phyloP scores from a whole-genome alignment of 2,888 invertebrate species.

The Nymphalis urticae region DNA sequence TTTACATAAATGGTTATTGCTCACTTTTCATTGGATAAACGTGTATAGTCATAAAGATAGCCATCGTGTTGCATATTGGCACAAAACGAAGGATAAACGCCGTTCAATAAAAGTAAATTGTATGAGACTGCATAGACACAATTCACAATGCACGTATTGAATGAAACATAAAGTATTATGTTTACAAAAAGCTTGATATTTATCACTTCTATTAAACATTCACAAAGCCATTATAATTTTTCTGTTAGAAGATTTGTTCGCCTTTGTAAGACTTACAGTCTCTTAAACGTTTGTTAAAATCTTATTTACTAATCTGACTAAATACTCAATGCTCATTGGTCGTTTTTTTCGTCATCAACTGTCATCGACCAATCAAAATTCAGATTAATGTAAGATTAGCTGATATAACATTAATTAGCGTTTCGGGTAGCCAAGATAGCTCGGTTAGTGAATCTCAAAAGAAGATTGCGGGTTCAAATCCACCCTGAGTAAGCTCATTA shows the following conservation, averaged over 20 bases:
- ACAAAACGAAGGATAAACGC: constrained; percentile 17
- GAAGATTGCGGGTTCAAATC: too few species aligned
- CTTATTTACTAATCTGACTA: too few species aligned
- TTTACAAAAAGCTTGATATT: neutral
- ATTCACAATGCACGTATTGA: neutral
- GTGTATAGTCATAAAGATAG: constrained; percentile 25
- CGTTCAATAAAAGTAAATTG: constrained; percentile 26
- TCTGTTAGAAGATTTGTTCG: neutral
- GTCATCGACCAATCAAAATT: too few species aligned
- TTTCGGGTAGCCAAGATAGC: too few species aligned
- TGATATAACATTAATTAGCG: too few species aligned
- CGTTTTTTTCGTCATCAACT: too few species aligned
- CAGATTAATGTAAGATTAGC: too few species aligned
- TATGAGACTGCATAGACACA: constrained; percentile 10
- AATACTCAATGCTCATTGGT: too few species aligned
- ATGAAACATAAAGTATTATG: constrained; percentile 9
- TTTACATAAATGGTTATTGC: constrained; percentile 10
- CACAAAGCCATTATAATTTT: neutral
- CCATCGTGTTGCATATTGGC: constrained; percentile 26
- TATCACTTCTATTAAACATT: neutral
- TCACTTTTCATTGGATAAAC: constrained; percentile 15
- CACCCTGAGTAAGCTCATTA: too few species aligned
- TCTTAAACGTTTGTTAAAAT: neutral
- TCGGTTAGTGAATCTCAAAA: too few species aligned
- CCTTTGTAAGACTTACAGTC: neutral